Evolutionary conservation across 1,140 invertebrate genomes (phyloP), one percentile per base, ranked within the genome.

Genomic region (Trinorchestia longiramus): DNA sequence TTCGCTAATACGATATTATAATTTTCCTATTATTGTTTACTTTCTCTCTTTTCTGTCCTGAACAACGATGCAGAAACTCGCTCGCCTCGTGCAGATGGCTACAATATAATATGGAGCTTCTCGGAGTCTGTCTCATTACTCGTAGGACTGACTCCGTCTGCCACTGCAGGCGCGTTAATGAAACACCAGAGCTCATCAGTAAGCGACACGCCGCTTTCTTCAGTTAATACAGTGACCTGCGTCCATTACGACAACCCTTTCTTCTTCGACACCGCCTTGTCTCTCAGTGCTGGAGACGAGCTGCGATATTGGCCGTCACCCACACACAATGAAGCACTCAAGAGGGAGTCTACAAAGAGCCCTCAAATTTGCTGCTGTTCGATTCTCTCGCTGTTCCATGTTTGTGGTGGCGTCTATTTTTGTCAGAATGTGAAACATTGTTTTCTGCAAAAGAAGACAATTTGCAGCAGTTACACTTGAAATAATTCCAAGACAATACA

Each of bases 181-280:
- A 94, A 94, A 94, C 92, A 47, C 44, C 92, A 45, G 43, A 40
- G 44, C 44, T 94, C 92, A 94, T 94, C 92, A 94, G 92, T 44
- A 94, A 47, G 92, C 92, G 43, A 40, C 92, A 45, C 92, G 43
- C 41, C 41, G 43, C 92, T 94, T 94, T 47, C 92, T 47, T 94
- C 43, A 45, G 92, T 94, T 90, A 94, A 94, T 94, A 94, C 92
- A 47, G 43, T 94, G 92, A 94, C 92, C 92, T 44, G 92, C 92
- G 92, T 94, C 92, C 92, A 94, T 94, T 94, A 94, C 41, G 92
- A 44, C 92, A 94, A 94, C 92, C 92, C 92, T 94, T 94, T 47
- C 92, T 94, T 90, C 88, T 42, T 77, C 62, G 88, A 90, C 88
- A 41, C 88, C n/a, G 88, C n/a, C 88, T 90, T 90, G 88, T 90